Evolutionary conservation across 1,140 invertebrate genomes (phyloP).

Genomic region (Telenomus remus): DNA sequence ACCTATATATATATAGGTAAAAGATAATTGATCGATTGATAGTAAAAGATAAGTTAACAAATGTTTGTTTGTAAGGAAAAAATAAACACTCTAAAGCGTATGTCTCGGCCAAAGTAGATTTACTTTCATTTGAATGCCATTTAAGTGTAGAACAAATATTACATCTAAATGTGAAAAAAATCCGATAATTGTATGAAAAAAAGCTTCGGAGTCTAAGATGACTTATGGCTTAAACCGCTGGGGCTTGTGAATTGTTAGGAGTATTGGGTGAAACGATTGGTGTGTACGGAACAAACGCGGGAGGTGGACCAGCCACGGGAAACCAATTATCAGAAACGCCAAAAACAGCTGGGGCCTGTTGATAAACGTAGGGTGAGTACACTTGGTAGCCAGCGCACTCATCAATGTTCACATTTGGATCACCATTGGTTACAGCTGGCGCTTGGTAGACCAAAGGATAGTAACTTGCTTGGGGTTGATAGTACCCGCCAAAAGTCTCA

Average conservation of each 20-base stretch:
- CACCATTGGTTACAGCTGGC: not conserved
- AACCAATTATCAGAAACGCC: slow-evolving; percentile 31
- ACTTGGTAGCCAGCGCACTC: slow-evolving; percentile 8
- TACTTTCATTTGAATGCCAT: slow-evolving; percentile 36
- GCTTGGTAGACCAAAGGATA: slow-evolving; percentile 9
- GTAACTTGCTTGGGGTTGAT: slow-evolving; percentile 13
- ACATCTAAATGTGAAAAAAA: slow-evolving; percentile 17
- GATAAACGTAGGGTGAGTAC: slow-evolving; percentile 19
- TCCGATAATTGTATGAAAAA: not conserved
- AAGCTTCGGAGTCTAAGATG: not conserved
- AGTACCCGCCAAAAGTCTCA: slow-evolving; percentile 10
- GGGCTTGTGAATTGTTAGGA: slow-evolving; percentile 9
- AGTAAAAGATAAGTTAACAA: no score
- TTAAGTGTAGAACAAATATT: slow-evolving; percentile 7
- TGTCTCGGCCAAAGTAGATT: slow-evolving; percentile 15
- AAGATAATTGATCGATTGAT: no score
- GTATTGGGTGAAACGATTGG: slow-evolving; percentile 7
- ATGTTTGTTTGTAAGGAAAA: not conserved
- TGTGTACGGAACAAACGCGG: slow-evolving; percentile 15
- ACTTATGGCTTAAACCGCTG: slow-evolving; percentile 7
- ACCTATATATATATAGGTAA: no score
- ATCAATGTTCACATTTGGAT: not conserved
- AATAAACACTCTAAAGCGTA: not conserved
- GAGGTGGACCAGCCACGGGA: slow-evolving; percentile 11
- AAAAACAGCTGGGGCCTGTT: not conserved